These are phyloP conservation scores for Beroe forskalii DNA, from an alignment of 37 sponge, comb jelly and placozoan species.

Conservation along the genomic window DNA sequence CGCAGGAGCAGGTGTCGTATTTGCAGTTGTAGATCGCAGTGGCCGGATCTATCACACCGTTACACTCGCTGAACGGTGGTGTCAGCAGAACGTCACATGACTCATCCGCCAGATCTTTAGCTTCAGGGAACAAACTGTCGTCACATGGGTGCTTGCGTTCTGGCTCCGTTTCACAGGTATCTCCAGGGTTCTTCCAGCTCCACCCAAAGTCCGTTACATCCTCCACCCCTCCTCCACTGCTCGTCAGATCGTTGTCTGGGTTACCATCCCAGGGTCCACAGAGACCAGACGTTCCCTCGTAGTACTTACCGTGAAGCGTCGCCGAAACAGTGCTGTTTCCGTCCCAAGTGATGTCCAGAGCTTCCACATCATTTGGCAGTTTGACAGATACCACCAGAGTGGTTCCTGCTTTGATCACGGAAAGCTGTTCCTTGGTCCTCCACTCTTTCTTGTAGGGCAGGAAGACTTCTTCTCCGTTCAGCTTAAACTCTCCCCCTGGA, in stretches of 20 bases:
- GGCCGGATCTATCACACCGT: not conserved
- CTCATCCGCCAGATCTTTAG: not conserved
- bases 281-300: not conserved
- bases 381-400: not conserved
- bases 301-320: conserved; percentile 14
- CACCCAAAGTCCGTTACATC: conserved; percentile 47
- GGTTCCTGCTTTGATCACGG: not conserved
- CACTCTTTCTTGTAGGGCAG: conserved; percentile 11
- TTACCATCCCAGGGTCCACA: conserved; percentile 6
- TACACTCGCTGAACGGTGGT: conserved; percentile 38
- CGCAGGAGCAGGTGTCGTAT: conserved; percentile 44
- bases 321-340: conserved; percentile 11
- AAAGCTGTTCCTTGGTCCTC: not conserved
- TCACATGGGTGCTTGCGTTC: not conserved
- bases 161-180: not conserved
- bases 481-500: conserved; percentile 24
- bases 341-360: conserved; percentile 13
- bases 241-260: conserved; percentile 9
- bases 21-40: conserved; percentile 8
- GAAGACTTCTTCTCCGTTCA: not conserved
- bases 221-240: not conserved
- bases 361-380: not conserved
- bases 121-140: not conserved
- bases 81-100: not conserved
- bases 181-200: not conserved